A percentile compares a stretch with the other conserved stretches of the same genome.
Evolutionary conservation across 2,113 vertebrate genomes (phyloP).

Genomic region (Hyaena hyaena): DNA sequence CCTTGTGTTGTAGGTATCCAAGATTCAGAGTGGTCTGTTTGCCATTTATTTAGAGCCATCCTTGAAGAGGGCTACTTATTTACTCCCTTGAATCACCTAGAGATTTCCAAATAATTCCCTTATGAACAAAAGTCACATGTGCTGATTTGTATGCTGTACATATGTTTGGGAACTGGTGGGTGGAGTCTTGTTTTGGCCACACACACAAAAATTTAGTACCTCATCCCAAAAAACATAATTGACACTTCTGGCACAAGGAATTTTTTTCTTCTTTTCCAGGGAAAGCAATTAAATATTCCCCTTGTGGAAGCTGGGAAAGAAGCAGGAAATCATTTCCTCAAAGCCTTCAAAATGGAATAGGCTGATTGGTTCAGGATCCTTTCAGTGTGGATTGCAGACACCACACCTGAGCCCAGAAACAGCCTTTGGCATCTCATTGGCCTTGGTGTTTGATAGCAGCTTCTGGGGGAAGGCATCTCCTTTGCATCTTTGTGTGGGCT

Average conservation of each 20-base stretch:
- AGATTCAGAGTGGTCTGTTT: background rate
- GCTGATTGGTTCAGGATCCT: background rate
- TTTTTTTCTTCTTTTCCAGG: no score
- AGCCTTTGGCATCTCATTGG: no score
- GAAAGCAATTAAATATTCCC: background rate
- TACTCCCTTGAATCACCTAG: background rate
- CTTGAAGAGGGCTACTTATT: background rate
- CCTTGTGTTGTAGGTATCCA: background rate
- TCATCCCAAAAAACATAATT: background rate
- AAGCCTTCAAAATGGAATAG: background rate
- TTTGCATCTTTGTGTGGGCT: background rate
- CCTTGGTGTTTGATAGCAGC: background rate
- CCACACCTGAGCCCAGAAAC: background rate
- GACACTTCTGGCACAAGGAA: background rate
- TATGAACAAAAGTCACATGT: background rate
- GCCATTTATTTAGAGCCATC: background rate
- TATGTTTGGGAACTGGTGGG: background rate
- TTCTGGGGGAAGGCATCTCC: background rate
- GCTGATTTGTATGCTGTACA: background rate
- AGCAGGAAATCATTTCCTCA: background rate
- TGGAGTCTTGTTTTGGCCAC: background rate
- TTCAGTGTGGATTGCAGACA: rapidly evolving
- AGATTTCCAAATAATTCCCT: background rate
- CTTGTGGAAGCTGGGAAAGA: background rate
- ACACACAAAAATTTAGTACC: background rate